Evolutionary conservation across 2,888 invertebrate species (phyloP).

Genomic region (Apotomis betuletana): DNA sequence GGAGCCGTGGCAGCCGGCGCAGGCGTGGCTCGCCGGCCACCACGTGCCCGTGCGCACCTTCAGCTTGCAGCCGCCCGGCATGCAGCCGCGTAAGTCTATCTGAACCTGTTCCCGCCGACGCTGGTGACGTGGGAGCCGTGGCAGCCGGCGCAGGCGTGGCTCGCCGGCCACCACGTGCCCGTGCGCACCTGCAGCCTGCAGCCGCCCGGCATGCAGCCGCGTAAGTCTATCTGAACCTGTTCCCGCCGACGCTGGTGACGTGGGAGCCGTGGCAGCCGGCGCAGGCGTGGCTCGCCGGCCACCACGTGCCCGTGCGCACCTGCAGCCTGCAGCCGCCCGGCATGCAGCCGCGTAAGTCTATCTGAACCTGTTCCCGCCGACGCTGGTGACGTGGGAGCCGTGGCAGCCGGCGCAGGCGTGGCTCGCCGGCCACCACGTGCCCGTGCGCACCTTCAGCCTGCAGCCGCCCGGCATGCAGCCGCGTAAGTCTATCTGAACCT

Average conservation of each 20-base stretch:
- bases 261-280: conserved; percentile 91
- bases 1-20: conserved; percentile 88
- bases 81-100: conserved; percentile 93
- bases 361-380: conserved; percentile 97
- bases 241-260: conserved; percentile 94
- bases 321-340: conserved; percentile 92
- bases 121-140: conserved; percentile 93
- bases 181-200: conserved; percentile 88
- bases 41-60: conserved; percentile 85
- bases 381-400: conserved; percentile 93
- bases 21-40: conserved; percentile 90
- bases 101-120: conserved; percentile 97
- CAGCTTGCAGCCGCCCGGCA: conserved; percentile 93
- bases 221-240: no score
- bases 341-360: conserved; percentile 94
- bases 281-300: conserved; percentile 90
- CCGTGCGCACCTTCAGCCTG: conserved; percentile 86
- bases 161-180: conserved; percentile 85
- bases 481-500: no score
- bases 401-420: conserved; percentile 89
- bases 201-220: conserved; percentile 93
- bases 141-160: conserved; percentile 90
- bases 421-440: conserved; percentile 87
- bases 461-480: conserved; percentile 95
- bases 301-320: conserved; percentile 84